Evolutionary conservation across 2,113 vertebrate species (phyloP).

Genomic region (Scophthalmus maximus): DNA sequence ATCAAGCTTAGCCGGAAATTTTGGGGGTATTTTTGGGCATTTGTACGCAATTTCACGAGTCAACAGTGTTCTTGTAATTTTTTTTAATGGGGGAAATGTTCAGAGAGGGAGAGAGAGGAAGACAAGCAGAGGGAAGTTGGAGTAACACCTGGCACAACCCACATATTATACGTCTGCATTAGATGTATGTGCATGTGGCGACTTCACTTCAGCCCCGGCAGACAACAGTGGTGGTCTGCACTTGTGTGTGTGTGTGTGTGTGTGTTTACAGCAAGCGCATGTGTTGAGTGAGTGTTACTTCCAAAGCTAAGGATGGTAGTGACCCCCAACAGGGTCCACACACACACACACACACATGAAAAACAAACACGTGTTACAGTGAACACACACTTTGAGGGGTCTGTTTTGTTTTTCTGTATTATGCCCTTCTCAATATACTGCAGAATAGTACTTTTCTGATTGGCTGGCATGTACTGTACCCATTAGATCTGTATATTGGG

Average conservation of each 20-base stretch:
- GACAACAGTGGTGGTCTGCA: constrained; percentile 47
- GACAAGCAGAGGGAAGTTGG: constrained; percentile 24
- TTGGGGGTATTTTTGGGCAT: too few relatives aligned
- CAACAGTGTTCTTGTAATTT: too few relatives aligned
- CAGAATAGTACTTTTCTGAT: not conserved
- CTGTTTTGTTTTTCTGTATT: not conserved
- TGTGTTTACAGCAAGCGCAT: constrained; percentile 9
- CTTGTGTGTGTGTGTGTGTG: constrained; percentile 31
- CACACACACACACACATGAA: constrained; percentile 22
- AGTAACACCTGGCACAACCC: constrained; percentile 40
- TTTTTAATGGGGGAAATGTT: too few relatives aligned
- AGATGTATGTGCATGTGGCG: constrained; percentile 43
- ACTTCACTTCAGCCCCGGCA: constrained; percentile 39
- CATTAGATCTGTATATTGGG: not conserved
- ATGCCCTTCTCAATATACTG: not conserved
- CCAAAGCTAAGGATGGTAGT: constrained; percentile 12
- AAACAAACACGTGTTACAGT: not conserved
- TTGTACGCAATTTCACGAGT: too few relatives aligned
- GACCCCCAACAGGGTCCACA: not conserved
- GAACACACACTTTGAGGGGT: not conserved
- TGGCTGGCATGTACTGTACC: not conserved
- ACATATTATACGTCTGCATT: constrained; percentile 20
- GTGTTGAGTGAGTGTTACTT: constrained; percentile 51
- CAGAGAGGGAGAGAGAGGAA: not conserved
- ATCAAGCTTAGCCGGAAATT: too few relatives aligned